Base-by-base conservation (phyloP, 2,113 vertebrate species). In the Athene noctua region DNA sequence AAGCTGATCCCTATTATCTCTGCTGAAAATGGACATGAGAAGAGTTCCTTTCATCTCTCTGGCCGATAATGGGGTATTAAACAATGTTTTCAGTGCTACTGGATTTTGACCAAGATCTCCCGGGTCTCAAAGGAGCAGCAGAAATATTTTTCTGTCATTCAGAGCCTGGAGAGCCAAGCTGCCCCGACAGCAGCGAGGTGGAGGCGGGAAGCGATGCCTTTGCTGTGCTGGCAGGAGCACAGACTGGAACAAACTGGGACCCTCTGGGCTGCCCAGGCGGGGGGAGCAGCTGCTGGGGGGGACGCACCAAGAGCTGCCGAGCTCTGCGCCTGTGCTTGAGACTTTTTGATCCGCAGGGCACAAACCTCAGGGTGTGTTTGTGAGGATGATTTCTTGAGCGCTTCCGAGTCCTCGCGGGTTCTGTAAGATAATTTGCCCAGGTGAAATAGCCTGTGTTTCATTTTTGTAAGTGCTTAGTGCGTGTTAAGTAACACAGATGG, bases 171-270 rank as follows among this genome's bases (percentile, higher is more conserved):
- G 44, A 57, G 44, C 38, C 47, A 46, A 51, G n/a, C 42, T 5
- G 4, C 27, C 15, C 20, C 0, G 3, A 6, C 6, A 36, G 70
- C 2, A 0, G 25, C 4, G 18, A 34, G 32, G 26, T 21, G 26
- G 40, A 47, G 40, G 11, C 21, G 16, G 5, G 71, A 65, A 42
- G 65, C 13, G 79, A 20, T 29, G n/a, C 5, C 19, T 71, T 61
- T 49, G 29, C 25, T 61, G 54, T 16, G 63, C 70, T 66, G 63
- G 63, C 34, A 54, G 38, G 17, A 14, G 49, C 46, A 47, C 0
- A 8, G 59, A 44, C 62, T 3, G 32, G 87, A 70, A 36, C 6
- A 1, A 63, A 51, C 51, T 34, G 58, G 51, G 63, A 65, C 38
- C 29, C 3, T 17, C n/a, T 8, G 38, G n/a, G 49, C 51, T 85